These are phyloP conservation scores for Amyelois transitella DNA, from an alignment of 1,140 invertebrate genomes.

Conservation along the genomic window DNA sequence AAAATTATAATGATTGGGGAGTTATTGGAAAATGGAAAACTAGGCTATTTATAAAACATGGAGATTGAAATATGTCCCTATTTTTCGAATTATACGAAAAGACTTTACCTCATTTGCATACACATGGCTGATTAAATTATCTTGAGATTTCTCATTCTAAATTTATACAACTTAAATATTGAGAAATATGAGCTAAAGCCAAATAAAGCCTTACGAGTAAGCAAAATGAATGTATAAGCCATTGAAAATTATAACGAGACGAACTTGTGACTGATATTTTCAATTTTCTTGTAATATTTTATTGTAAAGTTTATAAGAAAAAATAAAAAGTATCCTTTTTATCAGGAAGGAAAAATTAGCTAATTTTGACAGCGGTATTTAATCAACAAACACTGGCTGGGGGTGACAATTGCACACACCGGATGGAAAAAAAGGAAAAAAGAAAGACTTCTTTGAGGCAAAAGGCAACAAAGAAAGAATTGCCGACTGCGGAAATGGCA, in stretches of 20 bases:
- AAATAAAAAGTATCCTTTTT: background rate
- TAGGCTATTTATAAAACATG: slow-evolving; percentile 13
- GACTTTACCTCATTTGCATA: no score
- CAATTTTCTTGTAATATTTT: background rate
- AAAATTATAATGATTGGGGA: slow-evolving; percentile 1
- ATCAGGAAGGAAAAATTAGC: slow-evolving; percentile 39
- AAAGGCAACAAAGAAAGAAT: slow-evolving; percentile 68
- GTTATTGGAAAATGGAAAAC: slow-evolving; percentile 4
- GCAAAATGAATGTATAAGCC: no score
- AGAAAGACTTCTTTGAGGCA: slow-evolving; percentile 60
- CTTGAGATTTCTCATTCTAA: no score
- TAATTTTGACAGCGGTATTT: slow-evolving; percentile 54
- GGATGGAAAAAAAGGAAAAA: slow-evolving; percentile 47
- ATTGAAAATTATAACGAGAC: no score
- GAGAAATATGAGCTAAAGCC: no score
- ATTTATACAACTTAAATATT: no score
- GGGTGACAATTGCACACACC: slow-evolving; percentile 64
- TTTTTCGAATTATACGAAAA: slow-evolving; percentile 13
- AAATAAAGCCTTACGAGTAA: no score
- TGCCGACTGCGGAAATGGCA: slow-evolving; percentile 58
- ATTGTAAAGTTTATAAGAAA: background rate
- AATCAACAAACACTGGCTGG: slow-evolving; percentile 60
- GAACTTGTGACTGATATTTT: no score
- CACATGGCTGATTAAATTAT: no score
- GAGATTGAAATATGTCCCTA: slow-evolving; percentile 8